Evolutionary conservation across 1,140 invertebrate species (phyloP), one percentile per base, ranked within the genome.

Genomic region (Bactericera cockerelli): DNA sequence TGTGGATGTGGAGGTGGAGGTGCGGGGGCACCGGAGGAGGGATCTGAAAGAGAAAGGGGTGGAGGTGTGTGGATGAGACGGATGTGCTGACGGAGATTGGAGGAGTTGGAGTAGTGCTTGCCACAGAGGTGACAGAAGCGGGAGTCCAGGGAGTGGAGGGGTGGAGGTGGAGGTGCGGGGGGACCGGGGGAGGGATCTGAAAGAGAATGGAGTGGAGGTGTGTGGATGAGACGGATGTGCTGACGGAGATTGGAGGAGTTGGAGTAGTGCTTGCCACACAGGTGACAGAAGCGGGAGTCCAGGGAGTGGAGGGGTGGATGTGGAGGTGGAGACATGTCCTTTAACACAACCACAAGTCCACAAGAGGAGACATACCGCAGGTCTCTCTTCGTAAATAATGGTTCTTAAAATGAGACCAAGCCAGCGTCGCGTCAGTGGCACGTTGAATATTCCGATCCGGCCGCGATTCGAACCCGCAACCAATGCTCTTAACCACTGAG

Each of bases 151-250:
- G 78, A 81, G 73, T 81, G 79, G 74, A 78, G 80, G 70, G 58
- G 59, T 36, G 61, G 31, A 16, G 21, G 19, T 28, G n/a, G 19
- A 26, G 53, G 24, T 36, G 36, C 53, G 42, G 53, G 16, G 33
- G 39, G 28, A 31, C 13, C 4, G 28, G 28, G 13, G 13, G 28
- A 13, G 28, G 28, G 4, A 13, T 31, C 28, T 31, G 28, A 31
- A 31, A 31, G 28, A n/a, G n/a, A n/a, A n/a, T n/a, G n/a, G n/a
- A n/a, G n/a, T n/a, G n/a, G n/a, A 67, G 83, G 82, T 75, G 82
- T 82, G 75, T 86, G 83, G 74, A 86, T 84, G 64, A 85, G 79
- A 69, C 82, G 81, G 76, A 85, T 83, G 74, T 86, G 83, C 74
- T 86, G 83, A 66, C 83, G 77, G 70, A 85, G 78, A 75, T 86